phyloP scores from a whole-genome alignment of 2,797 vertebrate species.

The Acipenser oxyrinchus region DNA sequence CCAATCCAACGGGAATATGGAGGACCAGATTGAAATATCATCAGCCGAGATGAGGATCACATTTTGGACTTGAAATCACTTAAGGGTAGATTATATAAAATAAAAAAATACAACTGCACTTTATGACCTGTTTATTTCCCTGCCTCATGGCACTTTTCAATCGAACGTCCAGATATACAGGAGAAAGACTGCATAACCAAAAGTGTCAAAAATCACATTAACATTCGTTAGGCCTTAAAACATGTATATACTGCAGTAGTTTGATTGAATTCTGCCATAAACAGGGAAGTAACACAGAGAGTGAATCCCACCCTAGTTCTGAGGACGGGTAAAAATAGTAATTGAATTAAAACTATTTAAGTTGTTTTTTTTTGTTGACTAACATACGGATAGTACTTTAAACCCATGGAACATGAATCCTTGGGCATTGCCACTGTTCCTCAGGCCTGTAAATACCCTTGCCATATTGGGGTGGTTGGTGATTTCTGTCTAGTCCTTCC shows the following conservation, averaged over 20 bases:
- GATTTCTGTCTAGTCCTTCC: slow-evolving; percentile 10
- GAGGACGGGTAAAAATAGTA: neutral
- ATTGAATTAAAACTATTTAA: slow-evolving; percentile 25
- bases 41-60: no score
- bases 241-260: neutral
- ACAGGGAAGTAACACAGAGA: slow-evolving; percentile 1
- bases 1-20: no score
- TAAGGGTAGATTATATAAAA: no score
- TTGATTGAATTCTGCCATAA: no score
- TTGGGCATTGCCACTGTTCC: neutral
- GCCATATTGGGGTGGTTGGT: slow-evolving; percentile 23
- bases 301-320: slow-evolving; percentile 15
- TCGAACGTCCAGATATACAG: neutral
- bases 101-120: no score
- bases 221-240: neutral
- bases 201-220: slow-evolving; percentile 3
- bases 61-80: no score
- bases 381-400: neutral
- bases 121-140: no score
- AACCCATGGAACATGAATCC: neutral
- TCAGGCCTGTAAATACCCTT: neutral
- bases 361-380: slow-evolving; percentile 2
- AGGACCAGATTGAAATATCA: no score
- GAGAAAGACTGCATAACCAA: neutral
- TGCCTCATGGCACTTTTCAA: neutral